Evolutionary conservation across 2,113 vertebrate species (phyloP).

Genomic region (Haplochromis burtoni): DNA sequence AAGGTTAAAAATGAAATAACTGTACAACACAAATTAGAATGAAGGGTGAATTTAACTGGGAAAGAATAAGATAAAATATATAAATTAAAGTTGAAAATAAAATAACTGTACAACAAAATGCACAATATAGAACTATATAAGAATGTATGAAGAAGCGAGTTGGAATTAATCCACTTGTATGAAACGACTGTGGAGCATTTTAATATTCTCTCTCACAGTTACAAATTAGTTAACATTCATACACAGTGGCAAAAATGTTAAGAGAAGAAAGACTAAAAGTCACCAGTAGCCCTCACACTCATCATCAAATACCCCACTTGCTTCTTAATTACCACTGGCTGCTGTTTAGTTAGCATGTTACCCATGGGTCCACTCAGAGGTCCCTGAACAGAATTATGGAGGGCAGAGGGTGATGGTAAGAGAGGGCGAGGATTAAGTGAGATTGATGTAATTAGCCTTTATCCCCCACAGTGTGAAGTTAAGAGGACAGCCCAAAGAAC

Average conservation of each 20-base stretch:
- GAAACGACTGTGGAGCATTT: neutral
- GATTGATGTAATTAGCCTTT: conserved; percentile 42
- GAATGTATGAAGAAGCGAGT: too few relatives aligned
- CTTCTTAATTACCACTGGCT: conserved; percentile 26
- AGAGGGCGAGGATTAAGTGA: conserved; percentile 10
- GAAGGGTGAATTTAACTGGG: too few relatives aligned
- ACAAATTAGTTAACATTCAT: neutral
- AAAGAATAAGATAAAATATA: too few relatives aligned
- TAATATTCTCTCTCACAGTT: neutral
- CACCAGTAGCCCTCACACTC: neutral
- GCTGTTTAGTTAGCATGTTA: conserved; percentile 23
- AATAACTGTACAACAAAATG: too few relatives aligned
- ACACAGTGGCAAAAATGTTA: neutral
- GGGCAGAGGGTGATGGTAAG: conserved; percentile 5
- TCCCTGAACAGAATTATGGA: neutral
- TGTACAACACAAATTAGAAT: too few relatives aligned
- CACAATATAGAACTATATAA: too few relatives aligned
- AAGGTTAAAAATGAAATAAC: too few relatives aligned
- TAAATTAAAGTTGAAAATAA: too few relatives aligned
- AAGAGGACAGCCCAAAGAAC: neutral
- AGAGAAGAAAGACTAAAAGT: neutral
- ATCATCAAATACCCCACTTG: conserved; percentile 16
- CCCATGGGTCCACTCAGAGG: neutral
- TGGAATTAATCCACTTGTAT: neutral
- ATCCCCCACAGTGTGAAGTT: neutral